phyloP scores from a whole-genome alignment of 2,797 vertebrate species.

The Muscicapa striata region DNA sequence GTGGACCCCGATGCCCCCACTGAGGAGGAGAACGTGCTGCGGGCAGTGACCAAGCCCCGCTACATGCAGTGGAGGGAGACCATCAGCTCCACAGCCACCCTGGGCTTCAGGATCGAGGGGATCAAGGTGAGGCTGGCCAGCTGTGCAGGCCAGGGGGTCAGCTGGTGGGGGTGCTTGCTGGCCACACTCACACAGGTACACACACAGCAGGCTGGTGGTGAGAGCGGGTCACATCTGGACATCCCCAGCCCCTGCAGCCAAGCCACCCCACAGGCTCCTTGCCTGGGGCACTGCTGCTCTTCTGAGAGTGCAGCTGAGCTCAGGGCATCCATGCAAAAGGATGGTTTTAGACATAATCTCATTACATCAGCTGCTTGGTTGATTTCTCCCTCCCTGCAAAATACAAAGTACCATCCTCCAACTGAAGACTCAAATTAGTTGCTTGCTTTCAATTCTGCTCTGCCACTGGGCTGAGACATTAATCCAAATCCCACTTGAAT shows the following conservation, averaged over 20 bases:
- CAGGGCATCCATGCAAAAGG: neutral
- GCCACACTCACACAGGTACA: neutral
- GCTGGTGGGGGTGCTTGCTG: fast-evolving
- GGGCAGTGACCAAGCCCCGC: slow-evolving; percentile 93
- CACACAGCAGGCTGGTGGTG: neutral
- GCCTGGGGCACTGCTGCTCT: neutral
- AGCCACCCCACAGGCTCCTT: neutral
- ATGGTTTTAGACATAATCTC: neutral
- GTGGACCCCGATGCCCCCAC: slow-evolving; percentile 91
- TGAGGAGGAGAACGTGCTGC: slow-evolving; percentile 83
- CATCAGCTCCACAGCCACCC: slow-evolving; percentile 93
- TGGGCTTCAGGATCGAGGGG: slow-evolving; percentile 97
- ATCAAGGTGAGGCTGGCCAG: slow-evolving; percentile 86
- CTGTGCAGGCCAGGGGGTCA: too few relatives aligned
- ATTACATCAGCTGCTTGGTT: neutral
- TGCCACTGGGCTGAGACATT: neutral
- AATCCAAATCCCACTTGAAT: neutral
- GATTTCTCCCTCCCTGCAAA: neutral
- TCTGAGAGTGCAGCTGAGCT: neutral
- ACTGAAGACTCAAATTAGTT: neutral
- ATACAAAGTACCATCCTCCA: neutral
- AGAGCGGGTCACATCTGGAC: fast-evolving
- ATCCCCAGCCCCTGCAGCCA: neutral
- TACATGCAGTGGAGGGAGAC: slow-evolving; percentile 99
- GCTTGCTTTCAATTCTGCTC: neutral